These are phyloP conservation scores for Chionodraco myersi DNA, from an alignment of 2,113 vertebrate species.

Conservation along the genomic window DNA sequence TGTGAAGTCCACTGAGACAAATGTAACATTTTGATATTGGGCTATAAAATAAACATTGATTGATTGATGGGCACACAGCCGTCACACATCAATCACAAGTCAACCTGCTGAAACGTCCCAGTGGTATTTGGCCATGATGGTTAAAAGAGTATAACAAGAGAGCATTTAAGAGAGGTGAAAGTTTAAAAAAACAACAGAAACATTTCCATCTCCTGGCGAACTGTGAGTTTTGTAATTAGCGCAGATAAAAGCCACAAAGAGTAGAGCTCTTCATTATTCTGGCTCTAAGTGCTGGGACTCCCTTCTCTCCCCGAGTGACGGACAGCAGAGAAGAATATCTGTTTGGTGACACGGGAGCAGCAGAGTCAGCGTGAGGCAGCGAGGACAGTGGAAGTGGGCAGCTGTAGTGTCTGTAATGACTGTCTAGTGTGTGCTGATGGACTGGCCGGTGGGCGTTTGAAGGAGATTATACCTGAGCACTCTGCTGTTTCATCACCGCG, in stretches of 20 bases:
- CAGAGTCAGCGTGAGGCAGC: slow-evolving; percentile 38
- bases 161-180: slow-evolving; percentile 46
- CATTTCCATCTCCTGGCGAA: background rate
- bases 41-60: too few species aligned
- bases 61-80: background rate
- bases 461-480: slow-evolving; percentile 70
- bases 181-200: slow-evolving; percentile 48
- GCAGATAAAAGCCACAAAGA: slow-evolving; percentile 35
- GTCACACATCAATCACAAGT: slow-evolving; percentile 30
- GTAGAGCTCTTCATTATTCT: slow-evolving; percentile 29
- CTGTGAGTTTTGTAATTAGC: slow-evolving; percentile 39
- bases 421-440: slow-evolving; percentile 61
- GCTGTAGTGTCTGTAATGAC: slow-evolving; percentile 68
- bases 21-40: too few species aligned
- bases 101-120: slow-evolving; percentile 6
- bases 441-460: slow-evolving; percentile 67
- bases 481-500: slow-evolving; percentile 35
- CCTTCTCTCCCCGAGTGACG: slow-evolving; percentile 31
- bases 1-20: too few species aligned
- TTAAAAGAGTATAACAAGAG: slow-evolving; percentile 25
- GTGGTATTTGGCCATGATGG: slow-evolving; percentile 1
- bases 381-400: slow-evolving; percentile 60
- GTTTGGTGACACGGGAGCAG: slow-evolving; percentile 45
- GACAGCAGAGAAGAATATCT: slow-evolving; percentile 60
- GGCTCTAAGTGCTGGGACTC: slow-evolving; percentile 46